A percentile compares a stretch with the other conserved stretches of the same genome.
Evolutionary conservation across 1,140 invertebrate genomes (phyloP).

Genomic region (Listronotus oregonensis): DNA sequence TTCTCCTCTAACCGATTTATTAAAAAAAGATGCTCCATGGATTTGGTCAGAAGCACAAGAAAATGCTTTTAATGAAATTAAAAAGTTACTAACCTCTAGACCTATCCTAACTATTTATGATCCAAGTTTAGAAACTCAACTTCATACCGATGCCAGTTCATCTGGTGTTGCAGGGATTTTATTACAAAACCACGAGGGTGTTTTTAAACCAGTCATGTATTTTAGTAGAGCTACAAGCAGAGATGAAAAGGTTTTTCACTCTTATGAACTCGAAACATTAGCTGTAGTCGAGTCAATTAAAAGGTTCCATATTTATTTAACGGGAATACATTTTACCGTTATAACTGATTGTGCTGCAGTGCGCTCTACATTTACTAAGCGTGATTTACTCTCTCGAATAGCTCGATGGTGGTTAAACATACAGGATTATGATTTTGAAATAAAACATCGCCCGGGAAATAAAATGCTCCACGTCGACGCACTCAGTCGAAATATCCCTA

Average conservation of each 20-base stretch:
- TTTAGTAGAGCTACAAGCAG: conserved; percentile 47
- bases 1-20: conserved; percentile 10
- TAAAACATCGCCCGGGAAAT: conserved; percentile 1
- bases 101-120: conserved; percentile 19
- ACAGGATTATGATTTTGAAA: conserved; percentile 53
- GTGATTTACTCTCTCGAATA: conserved; percentile 35
- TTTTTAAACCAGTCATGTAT: conserved; percentile 42
- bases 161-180: conserved; percentile 18
- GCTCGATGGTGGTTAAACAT: conserved; percentile 55
- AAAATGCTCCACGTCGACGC: conserved; percentile 20
- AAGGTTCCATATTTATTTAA: conserved; percentile 43
- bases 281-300: conserved; percentile 44
- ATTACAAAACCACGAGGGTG: conserved; percentile 22
- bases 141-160: conserved; percentile 35
- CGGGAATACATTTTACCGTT: conserved; percentile 39
- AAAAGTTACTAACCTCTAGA: conserved; percentile 3
- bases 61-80: conserved; percentile 11
- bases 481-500: conserved; percentile 1
- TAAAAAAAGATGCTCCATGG: conserved; percentile 13
- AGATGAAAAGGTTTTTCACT: conserved; percentile 46
- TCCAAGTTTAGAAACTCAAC: conserved; percentile 31
- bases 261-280: conserved; percentile 32
- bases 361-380: conserved; percentile 28
- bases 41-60: conserved; percentile 10
- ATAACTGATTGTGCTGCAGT: conserved; percentile 48